Conservation (phyloP, 2,113 vertebrate genomes). For the Lepus timidus region DNA sequence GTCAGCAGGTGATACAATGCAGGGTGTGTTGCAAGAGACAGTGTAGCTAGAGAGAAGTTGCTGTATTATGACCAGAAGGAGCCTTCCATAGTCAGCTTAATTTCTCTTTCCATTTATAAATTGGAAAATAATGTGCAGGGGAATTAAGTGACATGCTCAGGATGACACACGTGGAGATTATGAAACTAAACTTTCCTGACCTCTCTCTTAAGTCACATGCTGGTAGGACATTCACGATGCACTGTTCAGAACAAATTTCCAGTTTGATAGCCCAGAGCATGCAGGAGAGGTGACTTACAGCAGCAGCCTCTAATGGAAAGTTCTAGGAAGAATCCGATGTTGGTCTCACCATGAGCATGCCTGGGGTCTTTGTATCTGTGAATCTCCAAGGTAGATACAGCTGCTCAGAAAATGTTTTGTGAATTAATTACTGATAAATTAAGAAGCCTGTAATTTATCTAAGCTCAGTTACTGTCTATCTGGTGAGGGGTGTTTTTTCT, state of each 20-base stretch:
- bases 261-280: background rate
- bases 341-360: background rate
- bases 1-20: background rate
- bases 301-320: background rate
- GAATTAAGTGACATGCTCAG: background rate
- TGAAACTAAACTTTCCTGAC: background rate
- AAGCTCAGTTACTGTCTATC: conserved; percentile 40
- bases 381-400: conserved; percentile 29
- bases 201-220: background rate
- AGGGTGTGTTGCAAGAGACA: background rate
- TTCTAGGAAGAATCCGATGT: conserved; percentile 25
- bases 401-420: conserved; percentile 16
- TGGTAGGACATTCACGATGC: background rate
- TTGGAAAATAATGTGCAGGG: conserved; percentile 10
- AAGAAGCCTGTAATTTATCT: conserved; percentile 52
- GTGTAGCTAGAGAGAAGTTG: conserved; percentile 1
- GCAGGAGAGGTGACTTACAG: background rate
- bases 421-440: conserved; percentile 56
- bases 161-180: background rate
- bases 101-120: conserved; percentile 16
- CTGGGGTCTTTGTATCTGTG: conserved; percentile 26
- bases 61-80: background rate
- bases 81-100: background rate
- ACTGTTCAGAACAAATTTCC: background rate
- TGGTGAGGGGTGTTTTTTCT: background rate